phyloP scores from a whole-genome alignment of 2,797 vertebrate species.

The Oreortyx pictus region DNA sequence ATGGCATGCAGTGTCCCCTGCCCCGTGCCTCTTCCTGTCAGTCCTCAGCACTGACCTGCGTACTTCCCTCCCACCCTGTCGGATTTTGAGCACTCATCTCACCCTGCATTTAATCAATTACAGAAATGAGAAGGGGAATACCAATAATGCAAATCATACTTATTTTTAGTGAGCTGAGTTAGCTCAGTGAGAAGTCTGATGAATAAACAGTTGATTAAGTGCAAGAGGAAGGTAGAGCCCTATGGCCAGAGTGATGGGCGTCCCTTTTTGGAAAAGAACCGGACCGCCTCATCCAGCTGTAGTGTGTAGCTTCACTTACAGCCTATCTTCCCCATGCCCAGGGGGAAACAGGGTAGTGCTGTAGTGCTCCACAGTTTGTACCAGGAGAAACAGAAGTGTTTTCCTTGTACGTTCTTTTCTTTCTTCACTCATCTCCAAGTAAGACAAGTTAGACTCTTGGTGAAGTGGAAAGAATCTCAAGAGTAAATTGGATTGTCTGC shows the following conservation, averaged over 20 bases:
- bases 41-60: neutral
- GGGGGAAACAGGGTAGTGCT: neutral
- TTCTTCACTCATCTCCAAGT: neutral
- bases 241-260: neutral
- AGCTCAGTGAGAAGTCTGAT: neutral
- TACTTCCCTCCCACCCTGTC: neutral
- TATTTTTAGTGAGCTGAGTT: neutral
- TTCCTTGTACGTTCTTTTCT: neutral
- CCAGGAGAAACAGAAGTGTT: neutral
- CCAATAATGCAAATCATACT: neutral
- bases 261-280: neutral
- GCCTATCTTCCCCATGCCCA: neutral
- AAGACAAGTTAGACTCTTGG: neutral
- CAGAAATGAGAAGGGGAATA: neutral
- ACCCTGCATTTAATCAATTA: neutral
- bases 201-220: neutral
- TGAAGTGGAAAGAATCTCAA: neutral
- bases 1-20: neutral
- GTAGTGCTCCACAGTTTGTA: neutral
- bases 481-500: neutral
- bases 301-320: neutral
- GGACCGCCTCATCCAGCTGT: neutral
- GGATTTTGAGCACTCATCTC: neutral
- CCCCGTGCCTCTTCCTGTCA: neutral
- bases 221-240: neutral